These are phyloP conservation scores for Tricholauxania praeusta DNA, from an alignment of 2,888 invertebrate species.

Conservation along the genomic window DNA sequence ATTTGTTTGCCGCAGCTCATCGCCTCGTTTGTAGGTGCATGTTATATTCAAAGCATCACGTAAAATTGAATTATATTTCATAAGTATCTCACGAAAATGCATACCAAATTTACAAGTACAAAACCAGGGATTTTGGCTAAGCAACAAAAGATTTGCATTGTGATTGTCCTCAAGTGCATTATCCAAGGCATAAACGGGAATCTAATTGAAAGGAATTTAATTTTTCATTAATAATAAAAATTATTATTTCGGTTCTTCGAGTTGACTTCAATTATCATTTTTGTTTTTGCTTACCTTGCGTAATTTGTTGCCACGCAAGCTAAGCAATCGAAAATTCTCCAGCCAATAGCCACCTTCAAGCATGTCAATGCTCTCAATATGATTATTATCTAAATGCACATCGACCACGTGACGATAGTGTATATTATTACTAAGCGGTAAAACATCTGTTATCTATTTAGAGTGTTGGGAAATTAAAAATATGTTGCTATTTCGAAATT, in stretches of 20 bases:
- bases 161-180: slow-evolving; percentile 81
- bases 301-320: slow-evolving; percentile 79
- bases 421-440: slow-evolving; percentile 76
- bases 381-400: slow-evolving; percentile 82
- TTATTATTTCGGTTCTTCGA: too few species aligned
- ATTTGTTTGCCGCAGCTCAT: slow-evolving; percentile 68
- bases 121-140: slow-evolving; percentile 85
- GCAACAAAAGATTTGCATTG: slow-evolving; percentile 76
- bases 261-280: neutral
- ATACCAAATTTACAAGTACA: slow-evolving; percentile 87
- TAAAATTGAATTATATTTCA: slow-evolving; percentile 78
- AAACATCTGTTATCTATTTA: slow-evolving; percentile 75
- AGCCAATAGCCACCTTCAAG: slow-evolving; percentile 86
- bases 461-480: neutral
- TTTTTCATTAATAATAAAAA: too few species aligned
- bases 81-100: slow-evolving; percentile 77
- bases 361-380: slow-evolving; percentile 74
- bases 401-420: slow-evolving; percentile 78
- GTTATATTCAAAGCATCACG: slow-evolving; percentile 78
- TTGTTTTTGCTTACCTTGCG: slow-evolving; percentile 72
- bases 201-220: slow-evolving; percentile 67
- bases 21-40: slow-evolving; percentile 74
- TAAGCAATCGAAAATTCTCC: slow-evolving; percentile 81
- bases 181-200: slow-evolving; percentile 84
- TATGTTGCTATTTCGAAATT: neutral